phyloP scores from a whole-genome alignment of 2,888 invertebrate genomes.

The Pseudococcus viburni region DNA sequence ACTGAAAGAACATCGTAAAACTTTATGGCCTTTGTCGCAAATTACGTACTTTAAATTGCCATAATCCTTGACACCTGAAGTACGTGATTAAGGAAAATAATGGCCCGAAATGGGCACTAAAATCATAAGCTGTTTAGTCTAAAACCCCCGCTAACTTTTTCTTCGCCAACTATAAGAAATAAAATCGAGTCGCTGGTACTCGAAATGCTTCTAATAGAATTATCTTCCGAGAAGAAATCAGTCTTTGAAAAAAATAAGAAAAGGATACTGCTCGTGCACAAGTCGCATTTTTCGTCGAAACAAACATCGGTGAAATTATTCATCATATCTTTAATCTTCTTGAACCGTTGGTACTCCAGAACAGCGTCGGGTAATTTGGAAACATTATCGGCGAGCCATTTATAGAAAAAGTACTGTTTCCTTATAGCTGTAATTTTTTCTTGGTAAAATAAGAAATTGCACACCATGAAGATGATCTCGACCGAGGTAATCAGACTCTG shows the following conservation, averaged over 20 bases:
- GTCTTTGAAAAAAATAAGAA: neutral
- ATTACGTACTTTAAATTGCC: slow-evolving; percentile 42
- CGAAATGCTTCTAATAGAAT: neutral
- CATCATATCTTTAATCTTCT: slow-evolving; percentile 46
- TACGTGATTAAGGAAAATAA: slow-evolving; percentile 3
- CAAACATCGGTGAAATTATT: slow-evolving; percentile 51
- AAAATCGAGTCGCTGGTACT: neutral
- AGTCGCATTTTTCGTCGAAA: slow-evolving; percentile 58
- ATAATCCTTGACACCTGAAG: slow-evolving; percentile 43
- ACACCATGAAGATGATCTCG: slow-evolving; percentile 46
- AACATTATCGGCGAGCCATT: slow-evolving; percentile 45
- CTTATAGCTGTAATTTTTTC: slow-evolving; percentile 37
- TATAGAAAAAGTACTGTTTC: slow-evolving; percentile 47
- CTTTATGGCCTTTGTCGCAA: slow-evolving; percentile 60
- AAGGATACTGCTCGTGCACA: slow-evolving; percentile 62
- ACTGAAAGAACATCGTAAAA: slow-evolving; percentile 58
- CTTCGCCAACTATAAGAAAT: neutral
- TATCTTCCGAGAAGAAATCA: neutral
- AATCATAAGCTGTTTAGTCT: neutral
- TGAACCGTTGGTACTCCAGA: slow-evolving; percentile 18
- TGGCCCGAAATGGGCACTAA: neutral
- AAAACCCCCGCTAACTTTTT: neutral
- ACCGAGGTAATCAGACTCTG: slow-evolving; percentile 7
- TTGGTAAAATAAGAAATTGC: slow-evolving; percentile 56
- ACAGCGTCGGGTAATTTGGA: slow-evolving; percentile 17